These are phyloP conservation scores for Ageneiosus marmoratus DNA, from an alignment of 2,113 vertebrate genomes.

Conservation along the genomic window DNA sequence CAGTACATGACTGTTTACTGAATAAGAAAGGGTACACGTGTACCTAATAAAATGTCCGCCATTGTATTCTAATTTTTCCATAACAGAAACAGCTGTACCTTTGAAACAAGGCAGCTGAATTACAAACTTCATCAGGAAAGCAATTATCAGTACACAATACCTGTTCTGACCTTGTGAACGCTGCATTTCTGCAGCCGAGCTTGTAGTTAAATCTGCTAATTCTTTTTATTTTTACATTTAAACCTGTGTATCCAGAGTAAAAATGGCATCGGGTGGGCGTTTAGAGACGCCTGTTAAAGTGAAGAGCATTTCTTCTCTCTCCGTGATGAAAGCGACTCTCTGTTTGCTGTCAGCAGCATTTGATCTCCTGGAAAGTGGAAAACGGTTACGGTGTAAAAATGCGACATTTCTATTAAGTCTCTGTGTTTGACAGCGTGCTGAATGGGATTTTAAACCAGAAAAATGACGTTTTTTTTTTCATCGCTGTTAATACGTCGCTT, in stretches of 20 bases:
- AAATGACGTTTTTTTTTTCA: no score
- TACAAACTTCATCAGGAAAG: not conserved
- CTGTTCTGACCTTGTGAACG: not conserved
- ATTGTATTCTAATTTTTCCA: not conserved
- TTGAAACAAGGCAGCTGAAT: not conserved
- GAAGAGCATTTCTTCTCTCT: slow-evolving; percentile 10
- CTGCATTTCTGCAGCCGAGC: not conserved
- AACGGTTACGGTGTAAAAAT: slow-evolving; percentile 2
- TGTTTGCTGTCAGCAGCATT: slow-evolving; percentile 24
- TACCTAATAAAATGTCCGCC: not conserved
- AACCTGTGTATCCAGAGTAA: not conserved
- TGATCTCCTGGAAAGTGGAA: slow-evolving; percentile 12
- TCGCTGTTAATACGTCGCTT: not conserved
- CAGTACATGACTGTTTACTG: not conserved
- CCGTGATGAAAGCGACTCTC: slow-evolving; percentile 4
- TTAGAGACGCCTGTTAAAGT: slow-evolving; percentile 13
- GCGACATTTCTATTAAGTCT: not conserved
- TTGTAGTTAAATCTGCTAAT: slow-evolving; percentile 21
- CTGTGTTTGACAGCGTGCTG: not conserved
- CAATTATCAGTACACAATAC: not conserved
- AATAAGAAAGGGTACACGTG: not conserved
- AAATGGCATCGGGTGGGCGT: slow-evolving; percentile 12
- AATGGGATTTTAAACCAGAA: not conserved
- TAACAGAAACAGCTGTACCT: not conserved
- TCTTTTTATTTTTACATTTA: not conserved